These are phyloP conservation scores for Eira barbara DNA, from an alignment of 2,113 vertebrate genomes.

Conservation along the genomic window DNA sequence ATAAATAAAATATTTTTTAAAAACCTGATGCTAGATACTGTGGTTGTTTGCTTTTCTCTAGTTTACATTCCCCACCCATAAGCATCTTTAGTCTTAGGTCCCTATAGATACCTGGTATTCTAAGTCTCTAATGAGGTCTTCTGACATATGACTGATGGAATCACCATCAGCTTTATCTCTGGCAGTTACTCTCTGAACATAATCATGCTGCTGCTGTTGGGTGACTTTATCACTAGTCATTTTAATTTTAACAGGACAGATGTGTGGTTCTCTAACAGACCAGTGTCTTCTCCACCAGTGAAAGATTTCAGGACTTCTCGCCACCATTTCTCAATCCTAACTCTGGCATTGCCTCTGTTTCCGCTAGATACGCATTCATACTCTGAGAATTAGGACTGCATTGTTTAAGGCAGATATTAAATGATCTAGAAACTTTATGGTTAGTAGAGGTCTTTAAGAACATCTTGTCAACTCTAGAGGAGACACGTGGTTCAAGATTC, in stretches of 20 bases:
- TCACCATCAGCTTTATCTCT: constrained; percentile 72
- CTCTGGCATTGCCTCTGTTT: background rate
- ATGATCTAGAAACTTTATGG: background rate
- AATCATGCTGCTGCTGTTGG: background rate
- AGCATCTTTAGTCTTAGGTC: background rate
- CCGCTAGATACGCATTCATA: background rate
- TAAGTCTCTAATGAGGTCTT: constrained; percentile 63
- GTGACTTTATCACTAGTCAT: background rate
- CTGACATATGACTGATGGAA: constrained; percentile 65
- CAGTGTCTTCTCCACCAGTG: background rate
- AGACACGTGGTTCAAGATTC: background rate
- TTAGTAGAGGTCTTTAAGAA: background rate
- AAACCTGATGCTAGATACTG: background rate
- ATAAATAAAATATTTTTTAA: no score
- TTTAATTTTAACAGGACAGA: background rate
- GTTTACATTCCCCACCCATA: background rate
- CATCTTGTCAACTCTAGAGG: background rate
- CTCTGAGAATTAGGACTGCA: background rate
- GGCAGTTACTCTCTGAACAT: constrained; percentile 71
- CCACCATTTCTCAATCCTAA: background rate
- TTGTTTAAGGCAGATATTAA: background rate
- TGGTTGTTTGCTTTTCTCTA: background rate
- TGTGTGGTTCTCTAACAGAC: background rate
- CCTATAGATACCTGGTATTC: background rate
- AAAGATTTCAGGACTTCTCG: constrained; percentile 10